phyloP scores from a whole-genome alignment of 1,140 invertebrate species.

The Apis mellifera region DNA sequence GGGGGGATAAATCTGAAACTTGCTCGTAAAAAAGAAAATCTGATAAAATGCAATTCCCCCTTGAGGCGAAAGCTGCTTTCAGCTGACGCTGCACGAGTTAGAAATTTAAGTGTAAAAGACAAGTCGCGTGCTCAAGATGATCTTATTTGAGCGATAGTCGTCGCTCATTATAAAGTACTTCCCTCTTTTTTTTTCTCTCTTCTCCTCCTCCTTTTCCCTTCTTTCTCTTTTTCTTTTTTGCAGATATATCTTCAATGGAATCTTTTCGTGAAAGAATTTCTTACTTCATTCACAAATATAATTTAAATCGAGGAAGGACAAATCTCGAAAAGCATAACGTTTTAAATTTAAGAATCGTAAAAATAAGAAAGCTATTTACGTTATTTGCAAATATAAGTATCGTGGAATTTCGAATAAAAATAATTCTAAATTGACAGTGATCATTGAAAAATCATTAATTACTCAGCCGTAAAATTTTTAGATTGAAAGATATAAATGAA shows the following conservation, averaged over 20 bases:
- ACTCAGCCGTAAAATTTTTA: too few relatives aligned
- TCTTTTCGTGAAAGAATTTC: not conserved
- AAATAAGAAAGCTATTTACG: too few relatives aligned
- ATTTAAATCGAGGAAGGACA: too few relatives aligned
- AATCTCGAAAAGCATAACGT: too few relatives aligned
- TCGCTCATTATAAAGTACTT: slow-evolving; percentile 2
- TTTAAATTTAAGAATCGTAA: too few relatives aligned
- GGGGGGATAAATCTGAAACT: not conserved
- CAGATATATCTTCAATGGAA: not conserved
- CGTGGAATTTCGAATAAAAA: too few relatives aligned
- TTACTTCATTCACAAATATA: too few relatives aligned
- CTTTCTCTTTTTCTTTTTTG: not conserved
- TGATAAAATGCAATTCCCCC: slow-evolving; percentile 28
- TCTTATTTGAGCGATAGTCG: not conserved
- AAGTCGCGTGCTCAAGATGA: slow-evolving; percentile 8
- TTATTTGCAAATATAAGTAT: too few relatives aligned
- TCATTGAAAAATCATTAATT: too few relatives aligned
- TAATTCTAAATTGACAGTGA: too few relatives aligned
- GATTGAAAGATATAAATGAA: too few relatives aligned
- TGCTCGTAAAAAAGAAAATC: not conserved
- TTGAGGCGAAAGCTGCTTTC: slow-evolving; percentile 19
- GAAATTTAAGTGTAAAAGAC: slow-evolving; percentile 16
- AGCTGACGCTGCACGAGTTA: slow-evolving; percentile 30
- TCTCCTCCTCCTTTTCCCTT: not conserved
- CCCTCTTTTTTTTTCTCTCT: not conserved